Percentiles rank a stretch among this genome's conserved stretches.
Conservation (phyloP, 2,113 vertebrate species). For the Hippocampus abdominalis region DNA sequence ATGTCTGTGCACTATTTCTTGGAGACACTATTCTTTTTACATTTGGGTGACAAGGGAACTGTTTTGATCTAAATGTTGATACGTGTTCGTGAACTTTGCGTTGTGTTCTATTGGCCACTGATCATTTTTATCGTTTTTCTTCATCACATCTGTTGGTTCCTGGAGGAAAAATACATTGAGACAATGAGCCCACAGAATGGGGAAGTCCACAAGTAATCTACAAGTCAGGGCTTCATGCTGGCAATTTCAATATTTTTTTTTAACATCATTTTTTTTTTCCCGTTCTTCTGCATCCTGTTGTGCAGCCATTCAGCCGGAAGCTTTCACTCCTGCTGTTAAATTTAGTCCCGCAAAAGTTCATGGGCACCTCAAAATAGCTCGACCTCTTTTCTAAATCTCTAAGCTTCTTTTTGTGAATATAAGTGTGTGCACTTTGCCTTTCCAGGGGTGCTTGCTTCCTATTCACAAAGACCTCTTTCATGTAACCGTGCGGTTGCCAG, state of each 20-base stretch:
- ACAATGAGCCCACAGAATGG: background rate
- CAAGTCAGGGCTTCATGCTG: background rate
- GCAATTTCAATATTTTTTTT: background rate
- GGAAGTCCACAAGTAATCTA: background rate
- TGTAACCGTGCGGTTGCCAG: background rate
- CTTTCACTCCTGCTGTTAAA: constrained; percentile 5
- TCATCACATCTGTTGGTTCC: background rate
- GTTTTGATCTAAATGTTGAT: background rate
- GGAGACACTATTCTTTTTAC: background rate
- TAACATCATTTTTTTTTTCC: background rate
- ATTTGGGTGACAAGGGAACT: background rate
- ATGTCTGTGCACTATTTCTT: background rate
- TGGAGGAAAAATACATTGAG: background rate
- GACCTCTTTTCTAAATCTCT: constrained; percentile 12
- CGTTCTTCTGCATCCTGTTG: constrained; percentile 3
- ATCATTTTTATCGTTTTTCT: background rate
- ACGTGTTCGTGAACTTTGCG: background rate
- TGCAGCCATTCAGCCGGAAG: background rate
- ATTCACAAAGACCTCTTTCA: constrained; percentile 5
- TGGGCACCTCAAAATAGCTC: constrained; percentile 15
- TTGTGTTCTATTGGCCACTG: background rate
- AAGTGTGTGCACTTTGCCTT: background rate
- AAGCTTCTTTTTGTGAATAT: constrained; percentile 21
- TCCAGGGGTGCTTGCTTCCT: background rate
- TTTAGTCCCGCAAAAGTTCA: constrained; percentile 15